phyloP scores from a whole-genome alignment of 2,113 vertebrate species.

The Tupaia tana region DNA sequence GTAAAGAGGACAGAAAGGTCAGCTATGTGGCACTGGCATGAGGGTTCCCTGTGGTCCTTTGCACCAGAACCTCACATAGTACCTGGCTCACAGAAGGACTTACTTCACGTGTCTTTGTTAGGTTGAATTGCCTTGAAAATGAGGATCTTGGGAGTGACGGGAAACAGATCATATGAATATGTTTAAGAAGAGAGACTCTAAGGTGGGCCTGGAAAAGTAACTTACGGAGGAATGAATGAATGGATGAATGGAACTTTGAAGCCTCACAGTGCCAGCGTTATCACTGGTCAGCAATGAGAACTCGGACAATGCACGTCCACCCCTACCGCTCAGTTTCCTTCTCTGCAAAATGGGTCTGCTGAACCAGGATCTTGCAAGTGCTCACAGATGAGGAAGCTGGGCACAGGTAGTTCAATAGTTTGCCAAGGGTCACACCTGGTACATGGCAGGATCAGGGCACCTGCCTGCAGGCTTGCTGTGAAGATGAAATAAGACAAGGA shows the following conservation, averaged over 20 bases:
- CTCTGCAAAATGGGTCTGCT: background rate
- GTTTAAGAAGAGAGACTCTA: background rate
- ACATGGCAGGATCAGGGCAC: background rate
- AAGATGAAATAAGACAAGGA: background rate
- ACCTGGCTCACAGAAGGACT: background rate
- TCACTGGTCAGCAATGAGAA: background rate
- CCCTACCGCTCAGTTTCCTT: background rate
- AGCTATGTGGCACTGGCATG: background rate
- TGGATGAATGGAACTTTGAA: background rate
- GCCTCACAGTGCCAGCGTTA: background rate
- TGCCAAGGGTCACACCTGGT: background rate
- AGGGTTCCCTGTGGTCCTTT: background rate
- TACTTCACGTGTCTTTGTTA: background rate
- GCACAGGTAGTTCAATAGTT: background rate
- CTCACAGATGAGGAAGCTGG: background rate
- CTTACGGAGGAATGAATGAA: background rate
- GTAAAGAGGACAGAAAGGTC: background rate
- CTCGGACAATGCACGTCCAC: background rate
- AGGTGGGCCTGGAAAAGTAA: background rate
- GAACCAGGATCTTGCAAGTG: background rate
- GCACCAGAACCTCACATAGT: background rate
- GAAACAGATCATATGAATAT: background rate
- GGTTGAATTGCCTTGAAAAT: background rate
- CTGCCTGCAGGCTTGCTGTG: background rate
- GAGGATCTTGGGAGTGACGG: background rate